These are phyloP conservation scores for Trissolcus basalis DNA, from an alignment of 1,140 invertebrate genomes.

Conservation along the genomic window DNA sequence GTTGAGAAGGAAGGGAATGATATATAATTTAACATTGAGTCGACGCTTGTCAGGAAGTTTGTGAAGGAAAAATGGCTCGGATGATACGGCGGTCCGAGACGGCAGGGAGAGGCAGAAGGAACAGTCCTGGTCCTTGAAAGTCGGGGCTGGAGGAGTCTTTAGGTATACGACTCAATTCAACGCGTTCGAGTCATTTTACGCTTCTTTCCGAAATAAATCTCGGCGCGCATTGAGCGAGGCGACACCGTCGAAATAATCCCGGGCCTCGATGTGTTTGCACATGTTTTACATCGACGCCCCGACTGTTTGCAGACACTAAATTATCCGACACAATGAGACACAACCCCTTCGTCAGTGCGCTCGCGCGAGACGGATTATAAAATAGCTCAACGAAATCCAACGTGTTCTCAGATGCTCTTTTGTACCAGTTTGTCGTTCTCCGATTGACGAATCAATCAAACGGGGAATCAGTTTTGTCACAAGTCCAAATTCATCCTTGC, in stretches of 20 bases:
- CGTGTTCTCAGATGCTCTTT: conserved; percentile 54
- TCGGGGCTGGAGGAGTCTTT: no score
- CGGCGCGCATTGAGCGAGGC: conserved; percentile 55
- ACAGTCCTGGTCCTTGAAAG: conserved; percentile 31
- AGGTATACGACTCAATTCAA: conserved; percentile 63
- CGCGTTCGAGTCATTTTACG: conserved; percentile 60
- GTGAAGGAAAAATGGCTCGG: conserved; percentile 38
- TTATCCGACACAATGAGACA: conserved; percentile 71
- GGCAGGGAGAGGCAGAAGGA: conserved; percentile 14
- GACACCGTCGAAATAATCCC: conserved; percentile 64
- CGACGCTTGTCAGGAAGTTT: conserved; percentile 24
- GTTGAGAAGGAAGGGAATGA: conserved; percentile 31
- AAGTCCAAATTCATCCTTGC: no score
- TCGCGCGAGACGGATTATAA: conserved; percentile 68
- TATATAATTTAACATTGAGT: conserved; percentile 47
- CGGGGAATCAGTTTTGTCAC: no score
- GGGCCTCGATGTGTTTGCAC: conserved; percentile 69
- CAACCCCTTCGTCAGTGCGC: conserved; percentile 62
- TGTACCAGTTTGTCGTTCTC: conserved; percentile 48
- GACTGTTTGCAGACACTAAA: conserved; percentile 76
- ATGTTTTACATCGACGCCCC: conserved; percentile 74
- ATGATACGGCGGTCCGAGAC: conserved; percentile 7
- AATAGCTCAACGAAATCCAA: conserved; percentile 60
- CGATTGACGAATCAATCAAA: conserved; percentile 43
- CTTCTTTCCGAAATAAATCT: conserved; percentile 65